Conservation (phyloP, 2,113 vertebrate genomes). For the Phylloscopus whistleri region DNA sequence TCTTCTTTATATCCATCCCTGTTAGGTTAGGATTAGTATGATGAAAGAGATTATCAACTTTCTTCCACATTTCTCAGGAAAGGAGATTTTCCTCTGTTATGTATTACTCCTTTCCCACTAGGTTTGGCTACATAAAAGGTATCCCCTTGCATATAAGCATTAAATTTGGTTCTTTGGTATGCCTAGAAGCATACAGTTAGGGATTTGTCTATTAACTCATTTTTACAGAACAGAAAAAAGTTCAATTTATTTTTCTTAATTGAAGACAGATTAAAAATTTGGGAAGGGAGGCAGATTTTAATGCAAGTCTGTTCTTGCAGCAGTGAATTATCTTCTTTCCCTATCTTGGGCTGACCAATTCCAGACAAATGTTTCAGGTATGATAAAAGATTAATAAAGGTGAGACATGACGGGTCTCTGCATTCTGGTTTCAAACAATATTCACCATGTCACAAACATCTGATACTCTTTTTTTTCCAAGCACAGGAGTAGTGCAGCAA, state of each 20-base stretch:
- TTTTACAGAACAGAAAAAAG: background rate
- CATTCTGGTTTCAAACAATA: background rate
- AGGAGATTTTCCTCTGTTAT: background rate
- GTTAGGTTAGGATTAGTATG: background rate
- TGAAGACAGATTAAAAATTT: background rate
- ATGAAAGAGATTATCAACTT: background rate
- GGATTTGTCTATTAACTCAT: background rate
- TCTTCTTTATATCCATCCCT: background rate
- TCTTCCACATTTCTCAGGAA: background rate
- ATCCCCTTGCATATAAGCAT: background rate
- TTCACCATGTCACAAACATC: background rate
- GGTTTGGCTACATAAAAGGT: background rate
- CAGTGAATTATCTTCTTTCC: background rate
- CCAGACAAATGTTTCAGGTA: background rate
- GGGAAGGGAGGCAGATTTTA: background rate
- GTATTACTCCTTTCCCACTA: background rate
- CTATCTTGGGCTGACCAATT: background rate
- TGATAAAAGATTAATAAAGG: background rate
- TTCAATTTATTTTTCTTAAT: background rate
- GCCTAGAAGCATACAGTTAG: background rate
- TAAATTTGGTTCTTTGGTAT: background rate
- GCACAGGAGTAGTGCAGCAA: rapidly evolving
- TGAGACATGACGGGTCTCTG: background rate
- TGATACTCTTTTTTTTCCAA: background rate
- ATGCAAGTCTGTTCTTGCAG: background rate